These are phyloP conservation scores for Labrus mixtus DNA, from an alignment of 2,113 vertebrate genomes.

Conservation along the genomic window DNA sequence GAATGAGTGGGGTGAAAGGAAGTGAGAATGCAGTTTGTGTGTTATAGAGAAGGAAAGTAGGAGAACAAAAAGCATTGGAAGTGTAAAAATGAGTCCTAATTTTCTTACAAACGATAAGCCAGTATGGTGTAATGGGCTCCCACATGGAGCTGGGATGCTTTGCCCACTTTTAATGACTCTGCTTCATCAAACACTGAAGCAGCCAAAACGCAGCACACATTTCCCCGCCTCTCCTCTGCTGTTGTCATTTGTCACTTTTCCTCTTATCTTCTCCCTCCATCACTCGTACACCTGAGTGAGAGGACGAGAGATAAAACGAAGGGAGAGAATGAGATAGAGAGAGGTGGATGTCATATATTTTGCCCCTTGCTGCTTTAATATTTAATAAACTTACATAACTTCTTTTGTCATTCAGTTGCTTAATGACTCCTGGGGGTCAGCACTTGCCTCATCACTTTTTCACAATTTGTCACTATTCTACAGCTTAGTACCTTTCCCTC, in stretches of 20 bases:
- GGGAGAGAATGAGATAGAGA: neutral
- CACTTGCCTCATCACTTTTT: constrained; percentile 51
- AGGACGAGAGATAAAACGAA: neutral
- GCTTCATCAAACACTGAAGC: constrained; percentile 63
- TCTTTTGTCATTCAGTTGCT: constrained; percentile 37
- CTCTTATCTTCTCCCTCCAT: constrained; percentile 9
- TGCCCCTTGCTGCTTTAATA: constrained; percentile 44
- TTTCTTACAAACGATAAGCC: constrained; percentile 27
- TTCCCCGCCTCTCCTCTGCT: constrained; percentile 3
- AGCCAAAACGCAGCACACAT: constrained; percentile 26
- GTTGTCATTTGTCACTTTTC: constrained; percentile 13
- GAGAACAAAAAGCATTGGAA: neutral
- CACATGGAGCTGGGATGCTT: constrained; percentile 27
- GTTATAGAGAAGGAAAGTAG: neutral
- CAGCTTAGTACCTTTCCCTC: neutral
- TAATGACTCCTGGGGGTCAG: constrained; percentile 48
- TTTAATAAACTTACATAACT: constrained; percentile 55
- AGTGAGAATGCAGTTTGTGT: neutral
- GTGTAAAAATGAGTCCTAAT: constrained; percentile 24
- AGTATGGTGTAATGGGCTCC: constrained; percentile 46
- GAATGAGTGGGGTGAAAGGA: neutral
- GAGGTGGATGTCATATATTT: constrained; percentile 16
- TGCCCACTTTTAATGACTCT: constrained; percentile 67
- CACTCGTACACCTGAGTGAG: constrained; percentile 1
- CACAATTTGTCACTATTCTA: constrained; percentile 4